Base-by-base conservation (phyloP, 2,113 vertebrate genomes). In the Oryctolagus cuniculus region DNA sequence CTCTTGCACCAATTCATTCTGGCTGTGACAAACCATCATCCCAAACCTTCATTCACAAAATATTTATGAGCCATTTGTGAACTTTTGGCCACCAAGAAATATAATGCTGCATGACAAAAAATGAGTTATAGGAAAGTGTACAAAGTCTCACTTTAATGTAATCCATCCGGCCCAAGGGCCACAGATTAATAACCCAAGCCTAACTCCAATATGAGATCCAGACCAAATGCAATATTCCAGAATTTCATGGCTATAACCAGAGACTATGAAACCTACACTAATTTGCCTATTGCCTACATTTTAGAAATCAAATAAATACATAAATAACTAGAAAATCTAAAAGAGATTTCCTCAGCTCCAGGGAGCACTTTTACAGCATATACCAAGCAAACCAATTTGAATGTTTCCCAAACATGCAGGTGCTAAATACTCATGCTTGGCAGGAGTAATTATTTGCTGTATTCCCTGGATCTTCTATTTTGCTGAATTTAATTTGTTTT, bases 11-110 rank as follows among this genome's bases (percentile, higher is more conserved):
- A 94, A 94, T 95, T 94, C 91, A 90, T 91, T 92, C 89, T 64
- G 67, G 49, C 63, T 77, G 4, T 78, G 93, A 96, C 91, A 96
- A 93, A 95, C 89, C 84, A 92, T 94, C 94, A 91, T 88, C 80
- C 92, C 77, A 38, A 95, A 87, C 95, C 83, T 96, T 96, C 92
- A 86, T 96, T 96, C 96, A 95, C 64, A 90, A 96, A 96, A 95
- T 97, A 97, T 97, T 97, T 97, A 97, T 96, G 97, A 96, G 87
- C 93, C 95, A 95, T 97, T 97, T 95, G 94, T 93, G 93, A 95
- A 94, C 91, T 80, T 91, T 95, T 93, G 95, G 89, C 87, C 96
- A 95, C 72, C 49, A 87, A 96, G 95, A 96, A 94, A 93, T 94
- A 96, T 89, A 95, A 96, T 79, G 84, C 91, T 10, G 21, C 51